A percentile compares a stretch with the other conserved stretches of the same genome.
phyloP scores from a whole-genome alignment of 2,888 invertebrate species.

The Cheilosia soror region DNA sequence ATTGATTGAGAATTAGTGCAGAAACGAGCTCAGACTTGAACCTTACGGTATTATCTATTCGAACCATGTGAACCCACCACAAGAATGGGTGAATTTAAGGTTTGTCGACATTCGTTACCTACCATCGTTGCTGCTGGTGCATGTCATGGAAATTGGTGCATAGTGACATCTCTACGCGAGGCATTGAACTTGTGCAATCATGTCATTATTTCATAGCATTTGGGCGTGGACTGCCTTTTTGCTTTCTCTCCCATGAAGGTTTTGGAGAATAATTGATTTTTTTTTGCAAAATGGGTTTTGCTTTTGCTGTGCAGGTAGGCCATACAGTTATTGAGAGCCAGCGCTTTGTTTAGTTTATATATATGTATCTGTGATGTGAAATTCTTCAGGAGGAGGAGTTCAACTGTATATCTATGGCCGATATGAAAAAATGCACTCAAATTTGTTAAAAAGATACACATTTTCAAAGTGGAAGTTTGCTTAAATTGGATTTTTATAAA shows the following conservation, averaged over 20 bases:
- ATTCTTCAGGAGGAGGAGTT: conserved; percentile 56
- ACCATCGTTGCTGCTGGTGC: conserved; percentile 37
- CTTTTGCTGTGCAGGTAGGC: conserved; percentile 25
- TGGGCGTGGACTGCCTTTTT: conserved; percentile 64
- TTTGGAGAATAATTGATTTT: conserved; percentile 47
- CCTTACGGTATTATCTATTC: conserved; percentile 49
- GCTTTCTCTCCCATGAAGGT: conserved; percentile 16
- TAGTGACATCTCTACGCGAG: conserved; percentile 71
- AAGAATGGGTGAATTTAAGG: conserved; percentile 46
- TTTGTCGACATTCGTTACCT: conserved; percentile 33
- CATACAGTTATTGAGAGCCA: neutral
- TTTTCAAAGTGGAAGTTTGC: conserved; percentile 3
- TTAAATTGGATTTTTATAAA: neutral
- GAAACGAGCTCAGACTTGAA: conserved; percentile 48
- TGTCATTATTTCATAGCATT: conserved; percentile 15
- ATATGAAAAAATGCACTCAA: conserved; percentile 3
- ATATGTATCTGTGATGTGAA: neutral
- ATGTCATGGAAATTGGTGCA: conserved; percentile 68
- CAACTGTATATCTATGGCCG: conserved; percentile 24
- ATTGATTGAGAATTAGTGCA: neutral
- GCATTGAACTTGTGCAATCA: conserved; percentile 62
- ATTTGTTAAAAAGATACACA: neutral
- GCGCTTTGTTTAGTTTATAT: neutral
- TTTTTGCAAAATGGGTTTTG: conserved; percentile 41
- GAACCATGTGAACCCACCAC: conserved; percentile 63